phyloP scores from a whole-genome alignment of 2,797 vertebrate genomes.

The Chrysocyon brachyurus region DNA sequence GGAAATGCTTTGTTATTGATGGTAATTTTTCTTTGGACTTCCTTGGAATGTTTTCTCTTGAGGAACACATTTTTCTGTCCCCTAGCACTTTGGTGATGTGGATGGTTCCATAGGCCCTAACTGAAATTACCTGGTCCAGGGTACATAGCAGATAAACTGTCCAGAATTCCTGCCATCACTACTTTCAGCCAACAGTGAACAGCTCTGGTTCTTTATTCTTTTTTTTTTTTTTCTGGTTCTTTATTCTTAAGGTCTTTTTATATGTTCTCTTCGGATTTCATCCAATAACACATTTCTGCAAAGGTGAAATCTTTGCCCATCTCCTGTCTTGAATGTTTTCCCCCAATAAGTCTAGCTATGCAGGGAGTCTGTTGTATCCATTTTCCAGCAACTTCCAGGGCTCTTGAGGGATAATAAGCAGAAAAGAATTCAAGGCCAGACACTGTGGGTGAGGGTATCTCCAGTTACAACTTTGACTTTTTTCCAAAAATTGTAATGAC shows the following conservation, averaged over 20 bases:
- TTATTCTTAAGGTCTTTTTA: not conserved
- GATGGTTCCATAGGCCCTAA: not conserved
- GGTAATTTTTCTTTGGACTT: not conserved
- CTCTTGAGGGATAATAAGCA: conserved; percentile 17
- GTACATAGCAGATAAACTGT: not conserved
- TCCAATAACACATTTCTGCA: conserved; percentile 1
- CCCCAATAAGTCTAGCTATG: not conserved
- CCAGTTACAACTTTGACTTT: not conserved
- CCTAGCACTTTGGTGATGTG: not conserved
- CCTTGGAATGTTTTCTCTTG: not conserved
- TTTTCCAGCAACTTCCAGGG: conserved; percentile 33
- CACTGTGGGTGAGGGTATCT: conserved; percentile 2
- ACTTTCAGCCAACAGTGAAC: not conserved
- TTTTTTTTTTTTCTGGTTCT: not conserved
- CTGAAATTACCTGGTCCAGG: not conserved
- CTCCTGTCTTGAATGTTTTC: not conserved
- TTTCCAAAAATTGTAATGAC: not conserved
- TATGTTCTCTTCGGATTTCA: not conserved
- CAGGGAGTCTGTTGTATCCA: not conserved
- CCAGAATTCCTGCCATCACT: not conserved
- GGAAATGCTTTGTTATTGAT: not conserved
- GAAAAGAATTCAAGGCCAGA: conserved; percentile 56
- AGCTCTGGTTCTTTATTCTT: not conserved
- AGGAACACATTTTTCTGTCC: not conserved
- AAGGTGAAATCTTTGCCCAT: not conserved